These are phyloP conservation scores for Heterodera filipjevi DNA, from an alignment of 2,888 invertebrate species.

Conservation along the genomic window DNA sequence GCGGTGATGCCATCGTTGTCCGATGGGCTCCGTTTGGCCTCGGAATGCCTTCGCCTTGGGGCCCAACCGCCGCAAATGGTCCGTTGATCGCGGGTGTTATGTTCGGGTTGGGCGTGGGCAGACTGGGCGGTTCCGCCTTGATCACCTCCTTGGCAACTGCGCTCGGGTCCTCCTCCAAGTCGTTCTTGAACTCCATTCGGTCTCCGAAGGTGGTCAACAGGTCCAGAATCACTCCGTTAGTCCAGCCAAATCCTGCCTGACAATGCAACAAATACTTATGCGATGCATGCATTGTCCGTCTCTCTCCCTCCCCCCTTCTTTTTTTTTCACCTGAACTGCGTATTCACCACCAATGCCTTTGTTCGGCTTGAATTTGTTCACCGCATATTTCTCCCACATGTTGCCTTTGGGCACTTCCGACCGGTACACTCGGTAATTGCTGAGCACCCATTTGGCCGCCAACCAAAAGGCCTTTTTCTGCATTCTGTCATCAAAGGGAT, in stretches of 20 bases:
- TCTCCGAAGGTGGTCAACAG: conserved; percentile 59
- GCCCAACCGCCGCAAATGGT: conserved; percentile 1
- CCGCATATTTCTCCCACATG: conserved; percentile 65
- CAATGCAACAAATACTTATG: neutral
- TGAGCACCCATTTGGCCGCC: conserved; percentile 60
- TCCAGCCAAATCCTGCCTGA: conserved; percentile 64
- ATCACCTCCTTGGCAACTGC: conserved; percentile 35
- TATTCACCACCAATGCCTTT: conserved; percentile 60
- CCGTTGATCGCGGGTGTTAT: neutral
- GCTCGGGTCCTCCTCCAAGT: conserved; percentile 31
- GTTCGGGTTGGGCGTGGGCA: conserved; percentile 17
- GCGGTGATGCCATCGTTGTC: neutral
- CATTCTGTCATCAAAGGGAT: conserved; percentile 42
- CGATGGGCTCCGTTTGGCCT: neutral
- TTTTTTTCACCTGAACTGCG: conserved; percentile 51
- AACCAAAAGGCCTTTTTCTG: conserved; percentile 60
- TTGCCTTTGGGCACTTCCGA: conserved; percentile 18
- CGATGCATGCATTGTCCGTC: neutral
- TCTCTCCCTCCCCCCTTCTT: neutral
- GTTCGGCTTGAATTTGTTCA: conserved; percentile 47
- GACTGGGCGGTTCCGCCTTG: conserved; percentile 28
- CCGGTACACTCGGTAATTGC: conserved; percentile 51
- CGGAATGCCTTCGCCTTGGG: neutral
- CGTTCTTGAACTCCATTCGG: conserved; percentile 45
- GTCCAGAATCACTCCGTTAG: conserved; percentile 63